phyloP scores from a whole-genome alignment of 2,113 vertebrate species.

The Hippocampus mohnikei region DNA sequence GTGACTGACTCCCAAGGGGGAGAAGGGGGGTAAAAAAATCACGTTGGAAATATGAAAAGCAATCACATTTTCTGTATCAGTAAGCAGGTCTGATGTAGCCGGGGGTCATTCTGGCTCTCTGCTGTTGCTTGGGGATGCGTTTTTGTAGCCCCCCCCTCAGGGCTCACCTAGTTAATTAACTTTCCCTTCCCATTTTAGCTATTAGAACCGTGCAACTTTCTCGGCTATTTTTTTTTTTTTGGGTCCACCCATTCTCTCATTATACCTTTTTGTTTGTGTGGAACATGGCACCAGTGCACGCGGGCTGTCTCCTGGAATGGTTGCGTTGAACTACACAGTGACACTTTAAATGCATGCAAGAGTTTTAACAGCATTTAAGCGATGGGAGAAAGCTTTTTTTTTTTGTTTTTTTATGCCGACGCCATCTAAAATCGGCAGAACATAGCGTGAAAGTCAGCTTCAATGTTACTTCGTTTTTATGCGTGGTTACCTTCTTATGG shows the following conservation, averaged over 20 bases:
- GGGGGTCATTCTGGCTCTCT: slow-evolving; percentile 68
- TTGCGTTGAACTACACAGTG: not conserved
- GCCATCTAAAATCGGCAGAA: not conserved
- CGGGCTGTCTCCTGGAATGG: not conserved
- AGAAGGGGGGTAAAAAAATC: slow-evolving; percentile 32
- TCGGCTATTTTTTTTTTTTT: slow-evolving; percentile 24
- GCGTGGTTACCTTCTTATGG: not conserved
- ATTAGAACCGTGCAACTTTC: slow-evolving; percentile 56
- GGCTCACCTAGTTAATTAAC: slow-evolving; percentile 79
- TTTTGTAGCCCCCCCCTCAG: slow-evolving; percentile 61
- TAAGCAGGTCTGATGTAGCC: slow-evolving; percentile 76
- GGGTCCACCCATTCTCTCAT: not conserved
- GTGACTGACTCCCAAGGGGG: slow-evolving; percentile 65
- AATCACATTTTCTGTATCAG: slow-evolving; percentile 79
- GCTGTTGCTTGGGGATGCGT: slow-evolving; percentile 72
- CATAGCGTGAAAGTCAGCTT: not conserved
- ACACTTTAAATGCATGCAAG: not conserved
- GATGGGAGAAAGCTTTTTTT: not conserved
- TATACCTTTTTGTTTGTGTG: not conserved
- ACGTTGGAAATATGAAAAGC: slow-evolving; percentile 74
- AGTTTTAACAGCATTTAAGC: slow-evolving; percentile 10
- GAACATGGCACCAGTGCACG: slow-evolving; percentile 1
- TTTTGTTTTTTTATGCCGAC: not conserved
- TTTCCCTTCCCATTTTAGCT: slow-evolving; percentile 34
- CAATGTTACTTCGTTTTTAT: not conserved